Percentiles rank a stretch among this genome's conserved stretches.
Conservation (phyloP, 2,888 invertebrate species). For the Latheticus oryzae region DNA sequence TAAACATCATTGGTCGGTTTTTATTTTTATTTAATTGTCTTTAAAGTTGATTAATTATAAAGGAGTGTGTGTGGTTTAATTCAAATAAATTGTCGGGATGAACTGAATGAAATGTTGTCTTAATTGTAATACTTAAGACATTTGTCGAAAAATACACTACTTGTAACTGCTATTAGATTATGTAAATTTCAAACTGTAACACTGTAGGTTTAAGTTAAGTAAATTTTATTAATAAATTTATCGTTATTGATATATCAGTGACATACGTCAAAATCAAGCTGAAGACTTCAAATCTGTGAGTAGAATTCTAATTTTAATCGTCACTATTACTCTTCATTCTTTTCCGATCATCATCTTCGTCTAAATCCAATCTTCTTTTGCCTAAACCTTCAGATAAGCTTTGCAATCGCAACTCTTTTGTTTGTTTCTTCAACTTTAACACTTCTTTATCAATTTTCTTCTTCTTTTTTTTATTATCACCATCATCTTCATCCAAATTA, state of each 20-base stretch:
- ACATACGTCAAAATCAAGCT: conserved; percentile 1
- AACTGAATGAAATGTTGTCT: conserved; percentile 35
- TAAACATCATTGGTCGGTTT: conserved; percentile 13
- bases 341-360: conserved; percentile 15
- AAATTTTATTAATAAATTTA: conserved; percentile 59
- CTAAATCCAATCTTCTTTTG: conserved; percentile 40
- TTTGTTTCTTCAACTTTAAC: conserved; percentile 66
- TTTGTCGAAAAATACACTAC: conserved; percentile 36
- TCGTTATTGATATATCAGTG: conserved; percentile 17
- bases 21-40: conserved; percentile 19
- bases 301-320: too few species aligned
- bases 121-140: conserved; percentile 38
- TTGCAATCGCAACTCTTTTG: conserved; percentile 64
- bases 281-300: too few species aligned
- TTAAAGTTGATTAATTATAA: conserved; percentile 7
- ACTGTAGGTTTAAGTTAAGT: conserved; percentile 61
- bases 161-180: conserved; percentile 54
- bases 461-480: conserved; percentile 48
- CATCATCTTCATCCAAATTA: conserved; percentile 47
- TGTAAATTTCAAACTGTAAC: conserved; percentile 60
- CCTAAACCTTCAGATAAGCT: conserved; percentile 66
- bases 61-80: conserved; percentile 34
- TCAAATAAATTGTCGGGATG: conserved; percentile 32
- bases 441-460: conserved; percentile 62
- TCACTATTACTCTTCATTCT: not conserved